Evolutionary conservation across 2,797 vertebrate species (phyloP).

Genomic region (Acanthurus leucopareius): DNA sequence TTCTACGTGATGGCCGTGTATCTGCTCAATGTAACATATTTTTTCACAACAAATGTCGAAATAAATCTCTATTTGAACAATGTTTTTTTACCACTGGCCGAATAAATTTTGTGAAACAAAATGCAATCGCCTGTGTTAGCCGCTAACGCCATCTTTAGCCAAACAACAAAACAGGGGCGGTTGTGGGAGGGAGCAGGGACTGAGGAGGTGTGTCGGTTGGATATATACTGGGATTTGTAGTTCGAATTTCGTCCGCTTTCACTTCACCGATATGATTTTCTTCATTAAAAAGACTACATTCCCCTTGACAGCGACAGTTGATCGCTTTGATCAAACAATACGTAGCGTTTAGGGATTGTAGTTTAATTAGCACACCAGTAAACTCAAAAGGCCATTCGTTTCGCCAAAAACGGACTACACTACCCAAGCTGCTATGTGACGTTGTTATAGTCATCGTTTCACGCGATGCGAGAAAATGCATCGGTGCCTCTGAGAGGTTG

Average conservation of each 20-base stretch:
- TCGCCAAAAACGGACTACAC: conserved; percentile 57
- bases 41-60: conserved; percentile 62
- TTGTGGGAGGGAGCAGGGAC: conserved; percentile 68
- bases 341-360: conserved; percentile 68
- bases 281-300: conserved; percentile 65
- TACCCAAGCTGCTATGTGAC: conserved; percentile 52
- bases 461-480: conserved; percentile 63
- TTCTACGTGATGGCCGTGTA: conserved; percentile 58
- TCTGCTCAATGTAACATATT: conserved; percentile 62
- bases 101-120: conserved; percentile 80
- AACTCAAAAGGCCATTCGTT: accelerated
- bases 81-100: conserved; percentile 76
- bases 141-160: conserved; percentile 90
- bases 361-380: conserved; percentile 7
- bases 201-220: conserved; percentile 48
- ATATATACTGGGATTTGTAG: conserved; percentile 80
- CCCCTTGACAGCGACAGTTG: neutral
- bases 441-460: conserved; percentile 83
- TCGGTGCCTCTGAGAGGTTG: conserved; percentile 78
- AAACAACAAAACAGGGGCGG: conserved; percentile 83
- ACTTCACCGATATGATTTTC: accelerated
- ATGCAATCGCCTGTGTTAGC: conserved; percentile 85
- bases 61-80: conserved; percentile 65
- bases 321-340: accelerated
- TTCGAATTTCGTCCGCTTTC: conserved; percentile 4